Base-by-base conservation (phyloP, 2,888 invertebrate genomes). In the Limenitis arthemis region DNA sequence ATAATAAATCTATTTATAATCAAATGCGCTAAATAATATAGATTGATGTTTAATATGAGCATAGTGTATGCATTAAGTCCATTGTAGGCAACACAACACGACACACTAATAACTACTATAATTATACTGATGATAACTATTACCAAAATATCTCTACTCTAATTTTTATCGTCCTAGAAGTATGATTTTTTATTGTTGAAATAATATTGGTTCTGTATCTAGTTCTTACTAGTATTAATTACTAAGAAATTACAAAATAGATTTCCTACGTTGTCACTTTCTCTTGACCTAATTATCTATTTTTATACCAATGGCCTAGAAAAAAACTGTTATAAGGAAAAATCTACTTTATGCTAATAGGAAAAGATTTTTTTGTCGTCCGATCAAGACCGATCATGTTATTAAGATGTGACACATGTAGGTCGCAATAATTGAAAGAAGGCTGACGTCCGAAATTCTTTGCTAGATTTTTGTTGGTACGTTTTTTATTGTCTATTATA, bases 231-330 rank as follows among this genome's bases (percentile, higher is more conserved):
- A 20, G 20, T 20, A 20, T 20, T 20, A 20, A 20, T 20, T 20
- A 20, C 20, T 20, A 20, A 20, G 8, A 30, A 37, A 37, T 33
- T 29, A 20, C 20, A 7, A 6, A 28, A 39, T 20, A 39, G 12
- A 39, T 33, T 6, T n/a, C 20, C 9, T 5, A 28, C 28, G 36
- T 31, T 41, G 32, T 12, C n/a, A 28, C 30, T 46, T 41, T 31
- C 37, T 30, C 20, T 29, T 34, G 49, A 43, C 52, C 55, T 44
- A 34, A 34, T 42, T 41, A 11, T 42, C 46, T 55, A 52, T 55
- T 55, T 52, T n/a, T 49, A 36, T 31, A 36, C 7, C 30, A 39
- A 38, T 33, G 41, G 38, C 40, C 34, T 52, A 44, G 32, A 44
- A 49, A 48, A 52, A 38, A 30, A 30, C 31, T 8, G 7, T 11